A percentile compares a stretch with the other conserved stretches of the same genome.
Evolutionary conservation across 2,113 vertebrate genomes (phyloP).

Genomic region (Pteruthius melanotis): DNA sequence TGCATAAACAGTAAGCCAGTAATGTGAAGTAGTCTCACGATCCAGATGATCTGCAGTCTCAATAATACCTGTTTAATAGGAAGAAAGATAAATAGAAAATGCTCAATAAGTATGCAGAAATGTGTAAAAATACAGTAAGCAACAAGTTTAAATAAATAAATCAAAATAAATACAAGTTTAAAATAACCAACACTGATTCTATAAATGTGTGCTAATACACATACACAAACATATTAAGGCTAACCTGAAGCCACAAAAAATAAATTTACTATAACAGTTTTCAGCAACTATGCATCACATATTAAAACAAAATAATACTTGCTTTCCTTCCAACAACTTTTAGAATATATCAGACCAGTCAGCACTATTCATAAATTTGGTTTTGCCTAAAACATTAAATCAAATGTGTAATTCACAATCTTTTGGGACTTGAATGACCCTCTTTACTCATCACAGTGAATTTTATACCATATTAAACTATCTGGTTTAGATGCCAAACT

Average conservation of each 20-base stretch:
- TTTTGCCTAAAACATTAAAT: background rate
- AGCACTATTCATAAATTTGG: background rate
- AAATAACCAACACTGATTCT: background rate
- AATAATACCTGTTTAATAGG: constrained; percentile 79
- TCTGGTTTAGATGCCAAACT: background rate
- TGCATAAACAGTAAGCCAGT: constrained; percentile 97
- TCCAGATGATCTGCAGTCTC: constrained; percentile 87
- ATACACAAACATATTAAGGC: background rate
- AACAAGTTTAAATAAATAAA: background rate
- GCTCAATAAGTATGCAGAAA: background rate
- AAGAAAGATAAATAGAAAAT: background rate
- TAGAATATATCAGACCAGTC: background rate
- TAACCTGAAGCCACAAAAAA: background rate
- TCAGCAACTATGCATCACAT: background rate
- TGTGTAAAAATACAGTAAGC: background rate
- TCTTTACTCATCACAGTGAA: background rate
- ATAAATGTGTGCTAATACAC: background rate
- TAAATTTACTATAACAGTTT: background rate
- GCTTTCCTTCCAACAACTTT: background rate
- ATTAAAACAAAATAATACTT: background rate
- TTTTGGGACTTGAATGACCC: background rate
- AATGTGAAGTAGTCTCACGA: constrained; percentile 88
- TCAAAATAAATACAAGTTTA: background rate
- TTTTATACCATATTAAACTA: background rate
- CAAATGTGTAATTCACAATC: background rate